Evolutionary conservation across 2,797 vertebrate genomes (phyloP).

Genomic region (Falco naumanni): DNA sequence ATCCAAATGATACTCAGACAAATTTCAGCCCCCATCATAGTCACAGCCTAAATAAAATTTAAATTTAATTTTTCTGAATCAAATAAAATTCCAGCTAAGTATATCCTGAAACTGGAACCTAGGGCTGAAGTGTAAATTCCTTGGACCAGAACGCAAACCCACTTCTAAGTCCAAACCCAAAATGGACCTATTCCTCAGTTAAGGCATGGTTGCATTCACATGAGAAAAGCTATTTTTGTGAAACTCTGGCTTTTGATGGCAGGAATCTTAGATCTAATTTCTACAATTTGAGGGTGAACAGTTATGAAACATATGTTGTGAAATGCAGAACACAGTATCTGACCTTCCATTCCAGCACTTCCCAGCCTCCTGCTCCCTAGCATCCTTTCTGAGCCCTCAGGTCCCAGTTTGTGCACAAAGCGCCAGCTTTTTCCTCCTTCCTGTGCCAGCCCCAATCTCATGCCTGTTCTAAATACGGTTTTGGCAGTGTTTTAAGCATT

Average conservation of each 20-base stretch:
- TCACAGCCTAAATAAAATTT: background rate
- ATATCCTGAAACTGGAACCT: background rate
- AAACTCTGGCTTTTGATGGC: background rate
- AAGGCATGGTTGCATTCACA: background rate
- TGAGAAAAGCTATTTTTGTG: background rate
- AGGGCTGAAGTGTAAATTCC: background rate
- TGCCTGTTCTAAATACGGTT: background rate
- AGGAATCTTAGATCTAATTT: background rate
- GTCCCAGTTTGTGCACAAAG: conserved; percentile 22
- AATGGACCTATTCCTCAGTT: background rate
- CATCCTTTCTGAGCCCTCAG: background rate
- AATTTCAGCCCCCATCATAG: background rate
- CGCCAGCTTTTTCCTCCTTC: conserved; percentile 33
- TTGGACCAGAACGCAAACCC: background rate
- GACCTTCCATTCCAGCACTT: conserved; percentile 54
- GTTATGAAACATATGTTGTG: conserved; percentile 20
- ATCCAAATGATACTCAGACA: background rate
- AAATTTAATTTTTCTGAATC: background rate
- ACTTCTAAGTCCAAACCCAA: background rate
- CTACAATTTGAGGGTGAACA: background rate
- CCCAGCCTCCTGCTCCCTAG: background rate
- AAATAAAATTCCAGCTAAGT: background rate
- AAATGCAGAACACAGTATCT: background rate
- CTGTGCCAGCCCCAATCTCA: conserved; percentile 8
- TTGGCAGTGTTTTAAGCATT: background rate